Conservation (phyloP, 2,113 vertebrate species). For the Axis porcinus region DNA sequence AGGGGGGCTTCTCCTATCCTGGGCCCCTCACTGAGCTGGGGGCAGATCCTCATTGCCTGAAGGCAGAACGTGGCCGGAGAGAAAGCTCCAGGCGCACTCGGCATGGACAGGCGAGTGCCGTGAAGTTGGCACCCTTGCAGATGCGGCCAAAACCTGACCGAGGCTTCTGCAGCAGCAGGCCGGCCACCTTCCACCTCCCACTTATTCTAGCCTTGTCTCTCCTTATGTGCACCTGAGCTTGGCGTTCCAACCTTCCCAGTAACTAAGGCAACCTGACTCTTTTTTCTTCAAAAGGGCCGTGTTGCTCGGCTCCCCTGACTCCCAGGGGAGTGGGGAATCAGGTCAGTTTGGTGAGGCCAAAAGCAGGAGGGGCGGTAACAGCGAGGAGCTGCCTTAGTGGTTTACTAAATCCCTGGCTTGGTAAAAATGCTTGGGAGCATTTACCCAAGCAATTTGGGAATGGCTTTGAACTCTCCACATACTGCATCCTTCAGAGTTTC, state of each 20-base stretch:
- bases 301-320: slow-evolving; percentile 46
- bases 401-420: background rate
- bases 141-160: background rate
- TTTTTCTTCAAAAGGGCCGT: slow-evolving; percentile 58
- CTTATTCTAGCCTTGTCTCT: background rate
- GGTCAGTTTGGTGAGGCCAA: slow-evolving; percentile 50
- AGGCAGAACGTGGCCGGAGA: background rate
- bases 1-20: background rate
- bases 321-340: slow-evolving; percentile 55
- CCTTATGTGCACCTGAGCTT: slow-evolving; percentile 14
- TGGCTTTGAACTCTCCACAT: background rate
- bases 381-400: background rate
- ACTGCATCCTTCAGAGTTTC: background rate
- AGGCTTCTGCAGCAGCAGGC: background rate
- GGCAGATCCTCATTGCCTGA: background rate
- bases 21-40: background rate
- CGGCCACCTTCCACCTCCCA: background rate
- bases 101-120: background rate
- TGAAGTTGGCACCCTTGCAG: background rate
- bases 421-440: background rate
- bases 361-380: background rate
- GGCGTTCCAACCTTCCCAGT: slow-evolving; percentile 27
- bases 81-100: background rate
- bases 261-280: slow-evolving; percentile 69
- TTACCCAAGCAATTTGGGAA: background rate